Conservation (phyloP, 2,113 vertebrate genomes). For the Chaenogobius annularis region DNA sequence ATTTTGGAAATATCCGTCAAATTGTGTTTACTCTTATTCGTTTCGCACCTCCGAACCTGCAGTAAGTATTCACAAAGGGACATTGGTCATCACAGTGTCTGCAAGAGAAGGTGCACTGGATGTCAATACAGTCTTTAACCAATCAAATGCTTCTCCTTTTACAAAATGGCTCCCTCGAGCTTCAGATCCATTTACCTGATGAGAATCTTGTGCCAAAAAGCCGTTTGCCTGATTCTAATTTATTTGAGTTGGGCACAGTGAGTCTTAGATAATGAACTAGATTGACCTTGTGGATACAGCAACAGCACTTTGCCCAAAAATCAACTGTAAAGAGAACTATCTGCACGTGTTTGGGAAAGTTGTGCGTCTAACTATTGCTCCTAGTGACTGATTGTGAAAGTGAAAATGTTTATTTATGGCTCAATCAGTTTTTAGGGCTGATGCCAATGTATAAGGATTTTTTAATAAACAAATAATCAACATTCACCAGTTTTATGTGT, state of each 20-base stretch:
- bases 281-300: not conserved
- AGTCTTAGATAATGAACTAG: not conserved
- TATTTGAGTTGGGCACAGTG: not conserved
- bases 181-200: not conserved
- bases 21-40: not conserved
- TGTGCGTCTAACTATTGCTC: no score
- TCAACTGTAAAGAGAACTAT: no score
- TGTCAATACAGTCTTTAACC: not conserved
- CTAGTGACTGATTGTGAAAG: no score
- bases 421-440: no score
- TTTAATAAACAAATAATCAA: no score
- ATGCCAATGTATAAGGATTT: no score
- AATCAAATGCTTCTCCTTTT: not conserved
- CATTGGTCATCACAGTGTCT: not conserved
- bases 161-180: not conserved
- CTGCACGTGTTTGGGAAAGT: no score
- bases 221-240: not conserved
- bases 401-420: no score
- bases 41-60: not conserved
- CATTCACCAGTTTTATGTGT: no score
- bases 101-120: not conserved
- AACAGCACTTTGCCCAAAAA: not conserved
- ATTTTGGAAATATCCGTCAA: not conserved
- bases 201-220: not conserved
- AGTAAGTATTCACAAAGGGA: not conserved